Evolutionary conservation across 2,113 vertebrate species (phyloP).

Genomic region (Elanus axillaris): DNA sequence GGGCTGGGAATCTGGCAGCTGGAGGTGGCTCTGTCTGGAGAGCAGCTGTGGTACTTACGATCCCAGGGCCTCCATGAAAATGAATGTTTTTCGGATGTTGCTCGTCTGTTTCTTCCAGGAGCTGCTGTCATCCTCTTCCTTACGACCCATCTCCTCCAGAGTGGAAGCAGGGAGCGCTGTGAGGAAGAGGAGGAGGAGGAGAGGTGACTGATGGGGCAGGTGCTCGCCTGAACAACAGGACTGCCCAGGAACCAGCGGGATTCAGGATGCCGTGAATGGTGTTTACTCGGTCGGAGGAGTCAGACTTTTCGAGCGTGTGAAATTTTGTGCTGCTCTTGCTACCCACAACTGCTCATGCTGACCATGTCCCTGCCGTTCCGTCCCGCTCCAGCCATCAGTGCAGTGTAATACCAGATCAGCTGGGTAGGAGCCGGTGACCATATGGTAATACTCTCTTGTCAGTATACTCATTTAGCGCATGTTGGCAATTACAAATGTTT

Average conservation of each 20-base stretch:
- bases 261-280: neutral
- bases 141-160: constrained; percentile 82
- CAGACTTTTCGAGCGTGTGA: neutral
- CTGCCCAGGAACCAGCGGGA: neutral
- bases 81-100: constrained; percentile 90
- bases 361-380: fast-evolving
- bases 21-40: neutral
- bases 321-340: neutral
- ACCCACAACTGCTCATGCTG: neutral
- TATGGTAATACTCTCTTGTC: neutral
- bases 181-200: neutral
- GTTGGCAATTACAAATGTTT: neutral
- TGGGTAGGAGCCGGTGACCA: neutral
- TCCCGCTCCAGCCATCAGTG: neutral
- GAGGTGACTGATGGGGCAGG: fast-evolving
- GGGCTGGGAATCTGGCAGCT: fast-evolving
- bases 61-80: constrained; percentile 90
- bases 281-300: neutral
- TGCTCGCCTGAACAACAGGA: fast-evolving
- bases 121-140: constrained; percentile 77
- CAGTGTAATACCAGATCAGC: neutral
- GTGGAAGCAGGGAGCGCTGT: constrained; percentile 72
- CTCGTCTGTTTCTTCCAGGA: constrained; percentile 89
- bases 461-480: neutral
- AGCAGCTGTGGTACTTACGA: constrained; percentile 79